Conservation (phyloP, 2,113 vertebrate genomes). For the Oreochromis tanganicae region DNA sequence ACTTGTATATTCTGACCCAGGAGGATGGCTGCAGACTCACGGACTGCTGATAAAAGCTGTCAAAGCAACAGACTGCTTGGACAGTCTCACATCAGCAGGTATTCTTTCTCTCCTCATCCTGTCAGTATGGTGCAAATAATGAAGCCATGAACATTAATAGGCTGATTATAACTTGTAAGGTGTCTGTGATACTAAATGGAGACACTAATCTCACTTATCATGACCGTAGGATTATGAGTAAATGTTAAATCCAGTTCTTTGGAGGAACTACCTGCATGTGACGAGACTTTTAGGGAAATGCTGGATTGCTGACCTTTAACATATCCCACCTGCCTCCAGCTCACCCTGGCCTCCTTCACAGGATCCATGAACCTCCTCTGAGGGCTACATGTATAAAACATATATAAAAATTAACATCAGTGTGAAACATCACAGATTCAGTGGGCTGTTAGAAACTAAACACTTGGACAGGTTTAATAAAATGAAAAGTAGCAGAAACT, state of each 20-base stretch:
- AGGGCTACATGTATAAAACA: not conserved
- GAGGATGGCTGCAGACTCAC: not conserved
- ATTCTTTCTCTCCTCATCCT: not conserved
- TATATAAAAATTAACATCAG: not conserved
- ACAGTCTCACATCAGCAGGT: not conserved
- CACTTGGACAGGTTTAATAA: not conserved
- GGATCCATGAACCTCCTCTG: not conserved
- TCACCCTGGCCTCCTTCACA: not conserved
- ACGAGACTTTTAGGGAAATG: not conserved
- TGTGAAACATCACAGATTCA: not conserved
- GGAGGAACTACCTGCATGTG: accelerated
- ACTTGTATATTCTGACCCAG: not conserved
- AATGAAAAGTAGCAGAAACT: not conserved
- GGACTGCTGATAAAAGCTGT: not conserved
- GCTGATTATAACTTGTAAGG: not conserved
- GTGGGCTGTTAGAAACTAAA: not conserved
- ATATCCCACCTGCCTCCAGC: not conserved
- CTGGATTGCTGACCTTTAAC: not conserved
- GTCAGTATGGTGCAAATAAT: not conserved
- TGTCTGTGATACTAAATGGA: not conserved
- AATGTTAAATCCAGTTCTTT: not conserved
- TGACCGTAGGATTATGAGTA: not conserved
- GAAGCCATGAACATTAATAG: not conserved
- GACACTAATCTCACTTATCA: not conserved
- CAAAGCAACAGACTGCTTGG: not conserved